Percentiles rank a stretch among this genome's conserved stretches.
Evolutionary conservation across 1,140 invertebrate species (phyloP).

Genomic region (Sesamia nonagrioides): DNA sequence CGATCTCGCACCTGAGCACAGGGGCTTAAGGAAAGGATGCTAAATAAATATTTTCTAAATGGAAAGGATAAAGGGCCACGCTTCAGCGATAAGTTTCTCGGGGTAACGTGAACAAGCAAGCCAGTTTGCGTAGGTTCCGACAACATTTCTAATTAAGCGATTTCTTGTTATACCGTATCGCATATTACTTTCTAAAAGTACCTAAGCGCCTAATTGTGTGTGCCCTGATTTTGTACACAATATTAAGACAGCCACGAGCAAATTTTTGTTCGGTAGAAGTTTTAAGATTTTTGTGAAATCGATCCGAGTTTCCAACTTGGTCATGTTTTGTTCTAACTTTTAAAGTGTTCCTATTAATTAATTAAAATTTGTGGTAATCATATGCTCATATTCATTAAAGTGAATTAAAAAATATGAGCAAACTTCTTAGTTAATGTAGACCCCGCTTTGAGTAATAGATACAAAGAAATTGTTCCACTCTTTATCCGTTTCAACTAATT

Average conservation of each 20-base stretch:
- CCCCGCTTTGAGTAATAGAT: constrained; percentile 37
- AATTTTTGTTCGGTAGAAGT: constrained; percentile 11
- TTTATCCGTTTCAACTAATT: constrained; percentile 61
- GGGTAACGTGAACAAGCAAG: constrained; percentile 71
- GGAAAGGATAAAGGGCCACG: constrained; percentile 77
- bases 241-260: neutral
- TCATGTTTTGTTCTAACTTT: constrained; percentile 5
- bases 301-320: constrained; percentile 13
- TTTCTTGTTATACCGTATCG: constrained; percentile 50
- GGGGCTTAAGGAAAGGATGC: constrained; percentile 80
- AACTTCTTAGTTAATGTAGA: constrained; percentile 4
- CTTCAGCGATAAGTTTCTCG: constrained; percentile 74
- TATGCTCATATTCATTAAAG: neutral
- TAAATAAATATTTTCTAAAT: constrained; percentile 84
- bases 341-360: constrained; percentile 6
- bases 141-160: constrained; percentile 69
- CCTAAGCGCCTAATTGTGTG: constrained; percentile 40
- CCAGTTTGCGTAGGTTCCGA: constrained; percentile 68
- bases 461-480: constrained; percentile 54
- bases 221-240: constrained; percentile 38
- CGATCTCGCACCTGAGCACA: constrained; percentile 76
- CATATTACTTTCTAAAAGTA: constrained; percentile 37
- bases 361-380: neutral
- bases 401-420: constrained; percentile 7
- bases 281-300: constrained; percentile 17